Evolutionary conservation across 1,140 invertebrate genomes (phyloP).

Genomic region (Bombus ignitus): DNA sequence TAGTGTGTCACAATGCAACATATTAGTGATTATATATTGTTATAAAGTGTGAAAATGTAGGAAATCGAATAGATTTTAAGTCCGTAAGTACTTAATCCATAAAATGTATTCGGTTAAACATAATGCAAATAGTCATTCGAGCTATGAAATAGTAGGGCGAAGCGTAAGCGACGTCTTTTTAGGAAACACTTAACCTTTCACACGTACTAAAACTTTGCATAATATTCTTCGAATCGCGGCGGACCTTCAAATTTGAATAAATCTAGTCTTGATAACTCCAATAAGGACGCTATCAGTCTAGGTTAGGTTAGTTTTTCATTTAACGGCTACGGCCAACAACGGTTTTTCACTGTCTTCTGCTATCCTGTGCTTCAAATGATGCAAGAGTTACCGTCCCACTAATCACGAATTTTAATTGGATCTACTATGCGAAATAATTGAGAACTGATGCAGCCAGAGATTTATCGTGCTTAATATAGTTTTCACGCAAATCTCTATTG

Average conservation of each 20-base stretch:
- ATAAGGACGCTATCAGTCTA: slow-evolving; percentile 69
- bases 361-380: slow-evolving; percentile 44
- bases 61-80: neutral
- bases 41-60: neutral
- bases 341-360: slow-evolving; percentile 63
- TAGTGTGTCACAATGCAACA: neutral
- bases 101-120: slow-evolving; percentile 5
- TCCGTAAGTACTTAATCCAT: neutral
- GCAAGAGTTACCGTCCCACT: slow-evolving; percentile 37
- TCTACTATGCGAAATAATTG: slow-evolving; percentile 32
- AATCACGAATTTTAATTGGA: slow-evolving; percentile 46
- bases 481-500: slow-evolving; percentile 35
- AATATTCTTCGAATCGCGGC: slow-evolving; percentile 50
- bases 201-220: slow-evolving; percentile 66
- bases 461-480: slow-evolving; percentile 27
- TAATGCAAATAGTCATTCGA: slow-evolving; percentile 18
- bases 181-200: slow-evolving; percentile 33
- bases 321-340: slow-evolving; percentile 70
- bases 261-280: slow-evolving; percentile 54
- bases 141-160: neutral
- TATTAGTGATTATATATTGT: neutral
- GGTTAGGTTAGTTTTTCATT: slow-evolving; percentile 69
- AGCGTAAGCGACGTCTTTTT: neutral
- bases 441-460: neutral
- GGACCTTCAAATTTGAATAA: slow-evolving; percentile 57